Evolutionary conservation across 1,140 invertebrate species (phyloP).

Genomic region (Cyclargus thomasi): DNA sequence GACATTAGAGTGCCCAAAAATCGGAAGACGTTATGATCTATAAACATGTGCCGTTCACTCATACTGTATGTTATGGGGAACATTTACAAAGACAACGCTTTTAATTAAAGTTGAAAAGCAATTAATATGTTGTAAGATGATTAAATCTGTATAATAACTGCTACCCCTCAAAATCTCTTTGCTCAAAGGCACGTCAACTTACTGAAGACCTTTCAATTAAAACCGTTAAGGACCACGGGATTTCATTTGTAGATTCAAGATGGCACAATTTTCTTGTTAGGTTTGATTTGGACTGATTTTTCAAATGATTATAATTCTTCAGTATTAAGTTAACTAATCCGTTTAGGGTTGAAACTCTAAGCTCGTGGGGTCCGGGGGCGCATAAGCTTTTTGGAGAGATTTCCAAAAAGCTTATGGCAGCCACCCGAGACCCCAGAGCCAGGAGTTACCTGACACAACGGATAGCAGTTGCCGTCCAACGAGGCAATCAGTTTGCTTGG

Average conservation of each 20-base stretch:
- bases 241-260: not conserved
- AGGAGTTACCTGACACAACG: no score
- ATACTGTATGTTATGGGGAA: not conserved
- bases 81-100: not conserved
- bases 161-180: not conserved
- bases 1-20: no score
- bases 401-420: no score
- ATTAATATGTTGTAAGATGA: not conserved
- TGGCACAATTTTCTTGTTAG: not conserved
- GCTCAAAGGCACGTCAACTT: not conserved
- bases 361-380: no score
- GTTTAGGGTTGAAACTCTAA: no score
- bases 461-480: no score
- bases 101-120: not conserved
- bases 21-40: not conserved
- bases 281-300: not conserved
- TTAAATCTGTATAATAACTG: conserved; percentile 1
- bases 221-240: not conserved
- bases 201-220: conserved; percentile 1
- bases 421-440: no score
- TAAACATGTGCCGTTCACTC: not conserved
- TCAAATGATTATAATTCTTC: not conserved
- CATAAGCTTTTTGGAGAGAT: no score
- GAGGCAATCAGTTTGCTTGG: no score
- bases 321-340: no score